Evolutionary conservation across 2,797 vertebrate genomes (phyloP), one percentile per base, ranked within the genome.

Genomic region (Etheostoma nigrum): DNA sequence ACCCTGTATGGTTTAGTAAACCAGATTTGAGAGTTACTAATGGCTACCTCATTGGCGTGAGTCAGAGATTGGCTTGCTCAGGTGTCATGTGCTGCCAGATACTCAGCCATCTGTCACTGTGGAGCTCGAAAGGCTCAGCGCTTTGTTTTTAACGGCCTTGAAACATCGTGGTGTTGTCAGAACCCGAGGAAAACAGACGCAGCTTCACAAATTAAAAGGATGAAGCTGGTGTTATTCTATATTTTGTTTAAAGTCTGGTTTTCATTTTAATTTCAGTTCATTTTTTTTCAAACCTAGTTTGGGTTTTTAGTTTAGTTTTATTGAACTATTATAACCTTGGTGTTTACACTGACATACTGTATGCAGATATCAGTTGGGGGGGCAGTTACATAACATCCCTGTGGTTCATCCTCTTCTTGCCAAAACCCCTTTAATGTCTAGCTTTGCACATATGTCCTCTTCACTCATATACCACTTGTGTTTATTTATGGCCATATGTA

Each of bases 21-120:
- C 60, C 91, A 74, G 88, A 87, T 92, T 85, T 84, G 76, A 85
- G 85, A 84, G 89, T 91, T 87, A 81, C 83, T 91, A 84, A 92
- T 86, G 88, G 88, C 89, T 85, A 88, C 93, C 91, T 91, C 90
- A 86, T 80, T 59, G 70, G 72, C 48, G 90, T 94, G 95, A 95
- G 93, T 95, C 95, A 95, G 73, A 83, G 76, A 52, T 55, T 61
- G 86, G 79, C 91, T 90, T 87, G 89, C 88, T 92, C 92, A 93
- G 94, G 94, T 95, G 93, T 93, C 86, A 86, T 86, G 90, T 71
- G 83, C 89, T 59, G 78, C 66, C 72, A 85, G 82, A 92, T 85
- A 88, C 70, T 72, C 86, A 30, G 86, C 94, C 95, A 95, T 95
- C 95, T 95, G 94, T 89, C 93, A 53, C 88, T 4, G 57, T 11